phyloP scores from a whole-genome alignment of 2,113 vertebrate genomes.

The Cheilinus undulatus region DNA sequence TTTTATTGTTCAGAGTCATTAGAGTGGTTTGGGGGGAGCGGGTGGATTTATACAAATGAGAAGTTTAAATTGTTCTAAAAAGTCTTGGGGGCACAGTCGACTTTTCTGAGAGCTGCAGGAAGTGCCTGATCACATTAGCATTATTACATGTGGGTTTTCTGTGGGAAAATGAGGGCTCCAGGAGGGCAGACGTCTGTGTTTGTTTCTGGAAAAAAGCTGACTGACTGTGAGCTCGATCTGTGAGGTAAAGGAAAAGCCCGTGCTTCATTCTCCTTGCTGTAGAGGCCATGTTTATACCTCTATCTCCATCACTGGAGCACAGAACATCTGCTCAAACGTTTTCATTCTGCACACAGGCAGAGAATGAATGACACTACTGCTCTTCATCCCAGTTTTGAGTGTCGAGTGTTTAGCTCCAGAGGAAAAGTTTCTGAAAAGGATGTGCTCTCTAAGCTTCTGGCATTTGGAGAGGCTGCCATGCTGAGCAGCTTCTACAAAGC shows the following conservation, averaged over 20 bases:
- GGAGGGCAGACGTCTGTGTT: conserved; percentile 41
- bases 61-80: conserved; percentile 33
- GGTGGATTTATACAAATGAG: conserved; percentile 34
- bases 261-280: conserved; percentile 3
- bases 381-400: conserved; percentile 42
- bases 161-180: conserved; percentile 21
- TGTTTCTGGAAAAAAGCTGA: conserved; percentile 45
- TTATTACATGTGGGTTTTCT: conserved; percentile 24
- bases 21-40: conserved; percentile 14
- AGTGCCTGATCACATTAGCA: conserved; percentile 31
- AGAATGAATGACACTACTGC: conserved; percentile 4
- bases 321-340: conserved; percentile 22
- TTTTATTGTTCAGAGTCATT: conserved; percentile 2
- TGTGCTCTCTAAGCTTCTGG: background rate
- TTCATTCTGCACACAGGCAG: background rate
- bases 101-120: conserved; percentile 27
- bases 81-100: background rate
- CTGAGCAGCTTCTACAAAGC: background rate
- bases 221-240: conserved; percentile 7
- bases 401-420: conserved; percentile 12
- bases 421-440: conserved; percentile 11
- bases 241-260: conserved; percentile 8
- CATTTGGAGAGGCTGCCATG: background rate
- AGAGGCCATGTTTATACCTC: conserved; percentile 10
- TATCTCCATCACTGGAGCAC: background rate